phyloP scores from a whole-genome alignment of 2,797 vertebrate species.

The Lithobates sylvaticus region DNA sequence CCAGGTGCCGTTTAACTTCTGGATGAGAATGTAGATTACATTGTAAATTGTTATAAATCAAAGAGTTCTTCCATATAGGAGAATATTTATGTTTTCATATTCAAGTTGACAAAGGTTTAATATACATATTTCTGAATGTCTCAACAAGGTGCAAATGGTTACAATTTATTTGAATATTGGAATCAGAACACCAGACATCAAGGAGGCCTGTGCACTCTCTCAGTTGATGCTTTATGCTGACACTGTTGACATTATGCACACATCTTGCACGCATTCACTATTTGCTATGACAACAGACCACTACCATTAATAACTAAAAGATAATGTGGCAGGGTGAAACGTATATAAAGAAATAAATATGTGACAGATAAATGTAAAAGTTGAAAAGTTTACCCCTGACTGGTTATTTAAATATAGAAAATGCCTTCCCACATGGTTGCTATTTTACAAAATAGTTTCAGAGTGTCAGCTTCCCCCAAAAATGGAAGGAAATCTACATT shows the following conservation, averaged over 20 bases:
- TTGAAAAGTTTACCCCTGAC: conserved; percentile 30
- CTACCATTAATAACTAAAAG: conserved; percentile 40
- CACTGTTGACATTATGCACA: conserved; percentile 12
- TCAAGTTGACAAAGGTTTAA: neutral
- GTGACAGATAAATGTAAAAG: conserved; percentile 33
- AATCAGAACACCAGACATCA: conserved; percentile 26
- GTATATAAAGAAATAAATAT: conserved; percentile 20
- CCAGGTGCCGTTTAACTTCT: conserved; percentile 58
- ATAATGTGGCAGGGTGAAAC: conserved; percentile 44
- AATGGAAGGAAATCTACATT: neutral
- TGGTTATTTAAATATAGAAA: conserved; percentile 28
- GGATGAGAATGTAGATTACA: conserved; percentile 34
- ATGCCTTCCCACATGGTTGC: conserved; percentile 30
- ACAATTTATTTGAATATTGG: conserved; percentile 28
- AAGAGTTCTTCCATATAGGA: conserved; percentile 14
- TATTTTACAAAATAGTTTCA: conserved; percentile 25
- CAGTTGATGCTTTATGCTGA: conserved; percentile 25
- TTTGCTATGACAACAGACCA: conserved; percentile 54
- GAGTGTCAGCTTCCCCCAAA: conserved; percentile 3
- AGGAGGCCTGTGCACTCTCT: conserved; percentile 9
- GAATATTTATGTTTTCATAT: neutral
- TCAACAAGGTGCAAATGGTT: conserved; percentile 38
- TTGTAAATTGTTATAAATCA: neutral
- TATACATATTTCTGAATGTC: conserved; percentile 13
- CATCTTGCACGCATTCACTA: conserved; percentile 42